Percentiles rank a stretch among this genome's conserved stretches.
Conservation (phyloP, 2,888 invertebrate species). For the Thyatira batis region DNA sequence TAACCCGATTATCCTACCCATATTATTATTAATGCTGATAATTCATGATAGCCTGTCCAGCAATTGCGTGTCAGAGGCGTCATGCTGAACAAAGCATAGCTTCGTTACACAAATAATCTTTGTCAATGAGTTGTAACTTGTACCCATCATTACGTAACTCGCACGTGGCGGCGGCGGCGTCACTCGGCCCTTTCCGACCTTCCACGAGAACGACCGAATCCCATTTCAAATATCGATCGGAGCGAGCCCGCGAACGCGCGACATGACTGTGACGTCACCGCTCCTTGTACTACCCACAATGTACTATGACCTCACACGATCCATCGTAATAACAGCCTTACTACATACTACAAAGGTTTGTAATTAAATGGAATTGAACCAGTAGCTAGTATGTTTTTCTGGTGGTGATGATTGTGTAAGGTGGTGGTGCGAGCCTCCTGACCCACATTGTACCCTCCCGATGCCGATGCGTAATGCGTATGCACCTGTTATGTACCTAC, state of each 20-base stretch:
- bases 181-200: constrained; percentile 54
- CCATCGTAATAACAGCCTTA: constrained; percentile 21
- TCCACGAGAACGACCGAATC: constrained; percentile 54
- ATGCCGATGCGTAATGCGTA: constrained; percentile 66
- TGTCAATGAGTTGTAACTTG: constrained; percentile 72
- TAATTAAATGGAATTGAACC: constrained; percentile 12
- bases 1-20: background rate
- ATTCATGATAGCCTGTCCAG: constrained; percentile 1
- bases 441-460: constrained; percentile 63
- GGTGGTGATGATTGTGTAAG: constrained; percentile 25
- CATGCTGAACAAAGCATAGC: constrained; percentile 44
- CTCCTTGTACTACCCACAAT: background rate
- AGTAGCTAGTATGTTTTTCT: constrained; percentile 20
- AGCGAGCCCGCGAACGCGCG: constrained; percentile 62
- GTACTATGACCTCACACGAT: background rate
- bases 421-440: constrained; percentile 60
- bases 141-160: constrained; percentile 66
- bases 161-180: constrained; percentile 63
- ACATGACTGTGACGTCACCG: constrained; percentile 72
- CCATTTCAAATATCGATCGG: constrained; percentile 62
- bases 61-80: constrained; percentile 12
- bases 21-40: background rate
- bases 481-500: constrained; percentile 53
- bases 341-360: background rate
- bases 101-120: constrained; percentile 67